A percentile compares a stretch with the other conserved stretches of the same genome.
phyloP scores from a whole-genome alignment of 2,797 vertebrate genomes.

The Eulemur rubriventer region DNA sequence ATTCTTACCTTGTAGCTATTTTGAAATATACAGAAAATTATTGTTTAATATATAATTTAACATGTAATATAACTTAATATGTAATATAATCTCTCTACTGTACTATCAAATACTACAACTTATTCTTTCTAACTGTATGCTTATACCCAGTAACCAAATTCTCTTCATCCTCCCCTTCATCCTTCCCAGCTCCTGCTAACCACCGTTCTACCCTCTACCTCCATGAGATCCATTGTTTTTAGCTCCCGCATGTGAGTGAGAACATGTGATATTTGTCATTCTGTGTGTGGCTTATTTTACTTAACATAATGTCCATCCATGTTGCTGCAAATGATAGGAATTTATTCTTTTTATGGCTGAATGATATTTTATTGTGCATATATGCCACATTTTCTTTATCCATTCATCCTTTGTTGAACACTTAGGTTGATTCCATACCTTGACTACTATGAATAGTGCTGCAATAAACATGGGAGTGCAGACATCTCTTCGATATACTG shows the following conservation, averaged over 20 bases:
- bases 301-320: background rate
- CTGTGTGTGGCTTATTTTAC: background rate
- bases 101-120: background rate
- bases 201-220: background rate
- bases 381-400: background rate
- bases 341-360: too few species aligned
- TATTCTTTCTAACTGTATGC: background rate
- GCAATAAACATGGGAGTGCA: background rate
- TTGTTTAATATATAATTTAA: background rate
- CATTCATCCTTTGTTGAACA: background rate
- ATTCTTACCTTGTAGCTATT: background rate
- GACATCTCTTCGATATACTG: background rate
- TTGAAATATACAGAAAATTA: background rate
- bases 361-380: background rate
- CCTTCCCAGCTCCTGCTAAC: background rate
- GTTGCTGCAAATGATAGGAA: background rate
- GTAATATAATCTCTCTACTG: background rate
- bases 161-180: too few species aligned
- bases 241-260: background rate
- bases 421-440: background rate
- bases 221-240: background rate
- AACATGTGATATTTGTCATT: background rate
- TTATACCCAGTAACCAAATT: background rate
- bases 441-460: background rate
- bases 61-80: background rate